Percentiles rank a stretch among this genome's conserved stretches.
Evolutionary conservation across 2,113 vertebrate genomes (phyloP).

Genomic region (Oostethus manadensis): DNA sequence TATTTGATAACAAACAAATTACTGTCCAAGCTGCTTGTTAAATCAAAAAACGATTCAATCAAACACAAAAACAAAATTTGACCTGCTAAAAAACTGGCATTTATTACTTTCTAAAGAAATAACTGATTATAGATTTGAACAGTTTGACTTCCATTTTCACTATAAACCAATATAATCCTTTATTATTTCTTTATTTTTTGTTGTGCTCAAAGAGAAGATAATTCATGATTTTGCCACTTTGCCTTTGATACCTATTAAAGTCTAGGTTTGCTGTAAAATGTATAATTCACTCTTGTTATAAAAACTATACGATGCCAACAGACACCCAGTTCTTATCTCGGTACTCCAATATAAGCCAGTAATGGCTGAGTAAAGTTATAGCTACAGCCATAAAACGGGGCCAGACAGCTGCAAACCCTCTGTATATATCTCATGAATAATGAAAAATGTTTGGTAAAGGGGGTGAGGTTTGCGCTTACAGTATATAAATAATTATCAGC

Average conservation of each 20-base stretch:
- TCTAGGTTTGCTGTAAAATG: constrained; percentile 11
- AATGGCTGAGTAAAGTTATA: constrained; percentile 47
- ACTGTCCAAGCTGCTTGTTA: too few relatives aligned
- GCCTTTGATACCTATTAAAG: constrained; percentile 4
- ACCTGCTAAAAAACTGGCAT: too few relatives aligned
- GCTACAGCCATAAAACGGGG: constrained; percentile 42
- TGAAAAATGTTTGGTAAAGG: constrained; percentile 13
- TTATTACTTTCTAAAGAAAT: too few relatives aligned
- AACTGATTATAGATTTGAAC: too few relatives aligned
- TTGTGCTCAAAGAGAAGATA: constrained; percentile 43
- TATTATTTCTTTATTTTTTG: constrained; percentile 53
- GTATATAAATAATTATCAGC: too few relatives aligned
- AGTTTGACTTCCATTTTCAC: constrained; percentile 1
- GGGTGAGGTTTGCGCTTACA: background rate
- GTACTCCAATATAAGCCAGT: constrained; percentile 14
- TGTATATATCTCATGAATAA: constrained; percentile 43
- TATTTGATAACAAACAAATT: too few relatives aligned
- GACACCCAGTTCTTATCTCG: constrained; percentile 33
- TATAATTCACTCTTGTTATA: constrained; percentile 15
- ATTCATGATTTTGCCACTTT: background rate
- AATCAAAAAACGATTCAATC: too few relatives aligned
- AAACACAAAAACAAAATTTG: too few relatives aligned
- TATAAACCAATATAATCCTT: too few relatives aligned
- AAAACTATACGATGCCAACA: constrained; percentile 23
- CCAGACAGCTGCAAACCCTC: constrained; percentile 52